Evolutionary conservation across 2,113 vertebrate genomes (phyloP).

Genomic region (Anarhynchus alexandrinus): DNA sequence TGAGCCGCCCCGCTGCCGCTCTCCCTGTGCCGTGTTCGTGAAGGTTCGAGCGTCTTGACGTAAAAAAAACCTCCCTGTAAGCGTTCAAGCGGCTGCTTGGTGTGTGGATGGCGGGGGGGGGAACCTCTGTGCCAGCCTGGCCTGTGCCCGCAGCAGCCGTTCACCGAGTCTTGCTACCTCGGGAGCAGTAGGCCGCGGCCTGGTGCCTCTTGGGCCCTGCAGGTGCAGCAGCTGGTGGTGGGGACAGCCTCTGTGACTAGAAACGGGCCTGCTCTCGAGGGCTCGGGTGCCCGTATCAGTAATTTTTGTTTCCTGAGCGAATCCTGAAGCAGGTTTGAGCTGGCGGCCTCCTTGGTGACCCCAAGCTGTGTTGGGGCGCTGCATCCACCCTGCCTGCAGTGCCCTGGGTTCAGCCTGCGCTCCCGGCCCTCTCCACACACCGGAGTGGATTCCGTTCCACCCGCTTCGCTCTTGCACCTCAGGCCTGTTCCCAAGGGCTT

Average conservation of each 20-base stretch:
- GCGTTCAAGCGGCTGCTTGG: accelerated
- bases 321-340: neutral
- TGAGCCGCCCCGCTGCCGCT: neutral
- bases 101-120: too few species aligned
- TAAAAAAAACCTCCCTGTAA: neutral
- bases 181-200: too few species aligned
- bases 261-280: accelerated
- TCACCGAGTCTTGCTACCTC: accelerated
- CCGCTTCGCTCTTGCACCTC: accelerated
- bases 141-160: accelerated
- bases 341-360: accelerated
- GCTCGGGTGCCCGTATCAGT: accelerated
- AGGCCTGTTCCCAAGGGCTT: too few species aligned
- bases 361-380: accelerated
- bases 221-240: accelerated
- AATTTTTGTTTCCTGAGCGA: neutral
- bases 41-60: neutral
- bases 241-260: accelerated
- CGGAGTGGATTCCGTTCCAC: accelerated
- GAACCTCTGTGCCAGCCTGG: too few species aligned
- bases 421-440: accelerated
- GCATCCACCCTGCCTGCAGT: accelerated
- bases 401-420: accelerated
- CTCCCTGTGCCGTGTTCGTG: neutral
- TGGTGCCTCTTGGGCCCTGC: accelerated